Evolutionary conservation across 2,888 invertebrate species (phyloP).

Genomic region (Patella depressa): DNA sequence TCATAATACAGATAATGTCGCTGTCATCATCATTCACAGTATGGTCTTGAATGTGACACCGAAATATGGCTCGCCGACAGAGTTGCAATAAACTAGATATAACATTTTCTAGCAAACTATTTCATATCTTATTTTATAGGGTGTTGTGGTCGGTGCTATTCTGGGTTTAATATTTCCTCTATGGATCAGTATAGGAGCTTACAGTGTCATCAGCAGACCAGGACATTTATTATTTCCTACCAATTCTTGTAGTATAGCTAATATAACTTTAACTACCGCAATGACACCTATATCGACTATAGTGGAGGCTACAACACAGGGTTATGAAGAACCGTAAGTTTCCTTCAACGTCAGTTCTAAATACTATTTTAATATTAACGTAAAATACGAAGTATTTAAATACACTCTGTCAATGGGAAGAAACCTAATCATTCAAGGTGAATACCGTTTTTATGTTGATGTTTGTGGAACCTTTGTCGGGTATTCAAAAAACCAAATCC

Average conservation of each 20-base stretch:
- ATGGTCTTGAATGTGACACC: background rate
- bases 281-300: conserved; percentile 1
- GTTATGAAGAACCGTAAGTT: background rate
- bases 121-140: conserved; percentile 33
- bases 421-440: no score
- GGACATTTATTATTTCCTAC: conserved; percentile 35
- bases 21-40: background rate
- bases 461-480: no score
- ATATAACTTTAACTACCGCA: conserved; percentile 20
- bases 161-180: conserved; percentile 54
- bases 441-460: no score
- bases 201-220: conserved; percentile 38
- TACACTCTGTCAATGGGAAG: no score
- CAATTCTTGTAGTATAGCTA: conserved; percentile 35
- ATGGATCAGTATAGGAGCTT: conserved; percentile 62
- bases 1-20: background rate
- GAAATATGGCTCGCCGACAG: background rate
- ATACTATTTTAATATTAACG: no score
- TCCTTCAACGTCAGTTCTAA: no score
- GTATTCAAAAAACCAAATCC: no score
- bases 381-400: no score
- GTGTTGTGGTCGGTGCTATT: conserved; percentile 53
- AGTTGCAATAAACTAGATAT: background rate
- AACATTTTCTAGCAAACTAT: background rate
- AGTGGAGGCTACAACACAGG: background rate